Evolutionary conservation across 1,140 invertebrate species (phyloP), one percentile per base, ranked within the genome.

Genomic region (Megalopta genalis): DNA sequence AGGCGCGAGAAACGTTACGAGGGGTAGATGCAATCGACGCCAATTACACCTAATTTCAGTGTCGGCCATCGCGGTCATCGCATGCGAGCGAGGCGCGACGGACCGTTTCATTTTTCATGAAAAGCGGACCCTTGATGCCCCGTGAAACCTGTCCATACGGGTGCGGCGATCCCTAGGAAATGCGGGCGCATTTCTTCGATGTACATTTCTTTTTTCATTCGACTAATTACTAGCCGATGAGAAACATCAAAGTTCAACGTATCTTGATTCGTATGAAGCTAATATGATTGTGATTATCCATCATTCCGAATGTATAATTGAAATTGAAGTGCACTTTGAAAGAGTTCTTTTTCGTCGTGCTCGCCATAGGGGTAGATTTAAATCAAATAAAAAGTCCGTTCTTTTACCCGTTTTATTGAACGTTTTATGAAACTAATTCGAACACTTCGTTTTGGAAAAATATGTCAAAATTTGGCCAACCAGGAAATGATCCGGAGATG

Each of bases 11-110:
- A 60, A 64, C 66, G 78, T 66, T 79, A 78, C 57, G 37, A 72
- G 83, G 85, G 86, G 87, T 90, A 89, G 90, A 92, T 91, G 85
- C 84, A 86, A 91, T 91, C 91, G 80, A 66, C 66, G 62, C 82
- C 85, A 90, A 91, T 92, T 92, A 91, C 77, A 82, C 82, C 79
- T 89, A 92, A 92, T 92, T 92, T 88, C 68, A 87, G 82, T 83
- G 87, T 82, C 86, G 87, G 67, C 46, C 69, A 60, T 88, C 78
- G 78, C 76, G 60, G 66, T 62, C 67, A 80, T 78, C 74, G 81
- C 75, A 79, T 67, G 74, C 82, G 81, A 87, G 79, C 65, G 70
- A 67, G 63, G 76, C 73, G 80, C 60, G 66, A 81, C 70, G 67
- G 73, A 23, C 39, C 42, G 65, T 77, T 85, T 81, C 70, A 81